Percentiles rank a stretch among this genome's conserved stretches.
Evolutionary conservation across 2,113 vertebrate genomes (phyloP).

Genomic region (Cichladusa arquata): DNA sequence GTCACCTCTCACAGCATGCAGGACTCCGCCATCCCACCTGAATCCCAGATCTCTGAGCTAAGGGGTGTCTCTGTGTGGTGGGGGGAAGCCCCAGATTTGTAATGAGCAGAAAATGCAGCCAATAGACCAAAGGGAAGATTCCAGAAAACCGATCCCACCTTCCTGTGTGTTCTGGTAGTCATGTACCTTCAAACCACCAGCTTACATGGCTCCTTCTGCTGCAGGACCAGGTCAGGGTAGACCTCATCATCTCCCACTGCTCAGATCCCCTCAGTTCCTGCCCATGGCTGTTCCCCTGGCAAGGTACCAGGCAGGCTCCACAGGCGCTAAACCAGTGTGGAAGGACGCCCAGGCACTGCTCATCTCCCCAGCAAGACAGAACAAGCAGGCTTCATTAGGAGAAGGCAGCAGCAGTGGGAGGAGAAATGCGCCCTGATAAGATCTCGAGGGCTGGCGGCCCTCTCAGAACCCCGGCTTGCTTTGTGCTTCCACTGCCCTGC

Average conservation of each 20-base stretch:
- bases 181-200: not conserved
- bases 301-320: not conserved
- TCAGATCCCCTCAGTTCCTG: not conserved
- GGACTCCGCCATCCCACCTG: not conserved
- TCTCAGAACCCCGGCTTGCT: not conserved
- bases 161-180: not conserved
- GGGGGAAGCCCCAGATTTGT: not conserved
- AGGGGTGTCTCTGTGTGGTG: rapidly evolving
- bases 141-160: not conserved
- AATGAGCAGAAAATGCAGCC: not conserved
- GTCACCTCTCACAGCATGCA: rapidly evolving
- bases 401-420: not conserved
- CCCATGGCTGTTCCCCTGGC: not conserved
- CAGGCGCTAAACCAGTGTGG: not conserved
- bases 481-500: not conserved
- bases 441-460: rapidly evolving
- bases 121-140: not conserved
- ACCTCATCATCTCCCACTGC: rapidly evolving
- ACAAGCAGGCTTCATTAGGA: not conserved
- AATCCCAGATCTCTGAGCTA: rapidly evolving
- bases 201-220: not conserved
- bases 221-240: not conserved
- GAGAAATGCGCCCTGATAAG: not conserved
- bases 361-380: not conserved
- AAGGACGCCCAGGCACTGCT: not conserved